Percentiles rank a stretch among this genome's conserved stretches.
These are phyloP conservation scores for Enteromius afrohamiltoni DNA, from an alignment of 2,797 vertebrate genomes.

Conservation along the genomic window DNA sequence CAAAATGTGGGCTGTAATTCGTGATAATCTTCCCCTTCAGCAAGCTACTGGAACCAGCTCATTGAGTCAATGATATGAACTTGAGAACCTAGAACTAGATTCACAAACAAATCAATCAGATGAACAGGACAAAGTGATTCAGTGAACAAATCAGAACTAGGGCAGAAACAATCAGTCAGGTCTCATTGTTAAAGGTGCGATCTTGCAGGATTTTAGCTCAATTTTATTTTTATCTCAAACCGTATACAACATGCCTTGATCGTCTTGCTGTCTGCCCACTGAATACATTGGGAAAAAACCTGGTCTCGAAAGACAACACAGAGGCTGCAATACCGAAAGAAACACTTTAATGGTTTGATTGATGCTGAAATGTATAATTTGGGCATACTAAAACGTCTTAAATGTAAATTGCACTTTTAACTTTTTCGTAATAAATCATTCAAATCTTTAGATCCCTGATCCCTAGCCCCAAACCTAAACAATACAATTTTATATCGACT, in stretches of 20 bases:
- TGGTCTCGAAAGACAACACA: no score
- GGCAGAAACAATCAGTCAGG: neutral
- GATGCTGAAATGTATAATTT: neutral
- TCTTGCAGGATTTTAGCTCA: no score
- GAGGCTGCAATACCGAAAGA: no score
- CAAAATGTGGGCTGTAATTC: neutral
- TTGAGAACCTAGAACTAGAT: neutral
- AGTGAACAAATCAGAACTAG: neutral
- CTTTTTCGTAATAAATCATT: neutral
- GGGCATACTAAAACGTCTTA: neutral
- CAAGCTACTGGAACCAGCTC: neutral
- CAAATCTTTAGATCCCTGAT: neutral
- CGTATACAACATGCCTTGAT: no score
- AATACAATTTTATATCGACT: neutral
- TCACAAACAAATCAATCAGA: neutral
- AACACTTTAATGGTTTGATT: neutral
- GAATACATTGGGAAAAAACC: no score
- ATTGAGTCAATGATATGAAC: neutral
- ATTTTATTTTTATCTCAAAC: no score
- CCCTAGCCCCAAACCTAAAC: neutral
- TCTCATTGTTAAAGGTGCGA: neutral
- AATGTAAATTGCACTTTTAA: neutral
- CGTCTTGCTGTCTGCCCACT: no score
- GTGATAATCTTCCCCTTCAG: slow-evolving; percentile 5
- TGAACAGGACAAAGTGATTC: neutral